Evolutionary conservation across 2,888 invertebrate species (phyloP), one percentile per base, ranked within the genome.

Genomic region (Ceratothoa steindachneri): DNA sequence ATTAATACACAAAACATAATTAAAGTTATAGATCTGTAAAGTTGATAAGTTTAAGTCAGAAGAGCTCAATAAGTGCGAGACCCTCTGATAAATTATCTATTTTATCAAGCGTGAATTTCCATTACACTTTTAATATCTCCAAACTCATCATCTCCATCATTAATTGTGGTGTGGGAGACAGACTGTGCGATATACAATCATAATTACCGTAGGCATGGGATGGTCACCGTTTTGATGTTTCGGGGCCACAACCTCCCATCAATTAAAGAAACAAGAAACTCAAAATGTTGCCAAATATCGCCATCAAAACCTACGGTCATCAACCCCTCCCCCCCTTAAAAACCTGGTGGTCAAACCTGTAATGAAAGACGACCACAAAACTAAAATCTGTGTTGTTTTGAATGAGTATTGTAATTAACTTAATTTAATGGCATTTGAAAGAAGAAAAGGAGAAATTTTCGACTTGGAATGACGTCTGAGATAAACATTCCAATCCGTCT

Each of bases 31-130:
- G 27, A 60, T n/a, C 12, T 24, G 12, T 12, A 60, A 60, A 60
- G 24, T 24, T 60, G 19, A 60, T 60, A 60, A 60, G 24, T 60
- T 22, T 24, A 24, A n/a, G 9, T 1, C 2, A 60, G 24, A 60
- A 24, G 12, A 24, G 60, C n/a, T 22, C 60, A 60, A 60, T 22
- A 60, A 24, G 60, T 60, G 7, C 24, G 3, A 1, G 60, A 60
- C 22, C 24, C n/a, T 60, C 24, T 60, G 60, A 60, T 60, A 60
- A 60, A 60, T 60, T 60, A 60, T 60, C 60, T 60, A 24, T 60
- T 60, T 60, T 60, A 60, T 60, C 60, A 60, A 60, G 60, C 60
- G 60, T 60, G 60, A 60, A 60, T 60, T 60, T 60, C 27, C 60
- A 60, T 60, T 60, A 60, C 60, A 60, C 60, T 60, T 60, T 60